phyloP scores from a whole-genome alignment of 2,888 invertebrate genomes.

The Dynastes grantii region DNA sequence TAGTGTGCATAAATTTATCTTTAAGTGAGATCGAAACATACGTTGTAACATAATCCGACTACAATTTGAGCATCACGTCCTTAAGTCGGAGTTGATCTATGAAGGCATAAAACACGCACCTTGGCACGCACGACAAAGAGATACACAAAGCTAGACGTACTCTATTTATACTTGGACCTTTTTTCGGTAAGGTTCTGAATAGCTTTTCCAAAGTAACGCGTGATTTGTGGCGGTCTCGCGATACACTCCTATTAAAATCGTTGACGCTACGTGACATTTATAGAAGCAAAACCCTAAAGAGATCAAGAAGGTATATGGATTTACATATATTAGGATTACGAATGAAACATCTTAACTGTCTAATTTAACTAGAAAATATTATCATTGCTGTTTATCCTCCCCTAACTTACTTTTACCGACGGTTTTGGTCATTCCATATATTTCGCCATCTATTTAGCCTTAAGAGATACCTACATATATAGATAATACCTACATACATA shows the following conservation, averaged over 20 bases:
- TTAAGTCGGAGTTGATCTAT: slow-evolving; percentile 58
- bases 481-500: no score
- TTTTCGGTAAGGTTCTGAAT: neutral
- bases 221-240: neutral
- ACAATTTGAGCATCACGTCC: slow-evolving; percentile 57
- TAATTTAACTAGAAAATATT: neutral
- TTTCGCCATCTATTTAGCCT: neutral
- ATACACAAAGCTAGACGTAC: slow-evolving; percentile 12
- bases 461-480: no score
- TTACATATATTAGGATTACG: neutral
- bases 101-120: slow-evolving; percentile 58
- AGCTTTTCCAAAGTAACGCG: neutral
- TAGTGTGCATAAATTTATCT: slow-evolving; percentile 49
- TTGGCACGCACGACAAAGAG: slow-evolving; percentile 59
- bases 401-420: neutral
- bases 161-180: slow-evolving; percentile 15
- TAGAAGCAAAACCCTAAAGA: slow-evolving; percentile 1
- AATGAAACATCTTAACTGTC: slow-evolving; percentile 6
- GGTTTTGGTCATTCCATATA: neutral
- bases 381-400: neutral
- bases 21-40: slow-evolving; percentile 45
- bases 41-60: slow-evolving; percentile 49
- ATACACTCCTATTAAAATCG: neutral
- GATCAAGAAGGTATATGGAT: neutral
- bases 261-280: neutral